Evolutionary conservation across 1,140 invertebrate species (phyloP), one percentile per base, ranked within the genome.

Genomic region (Pseudomyrmex gracilis): DNA sequence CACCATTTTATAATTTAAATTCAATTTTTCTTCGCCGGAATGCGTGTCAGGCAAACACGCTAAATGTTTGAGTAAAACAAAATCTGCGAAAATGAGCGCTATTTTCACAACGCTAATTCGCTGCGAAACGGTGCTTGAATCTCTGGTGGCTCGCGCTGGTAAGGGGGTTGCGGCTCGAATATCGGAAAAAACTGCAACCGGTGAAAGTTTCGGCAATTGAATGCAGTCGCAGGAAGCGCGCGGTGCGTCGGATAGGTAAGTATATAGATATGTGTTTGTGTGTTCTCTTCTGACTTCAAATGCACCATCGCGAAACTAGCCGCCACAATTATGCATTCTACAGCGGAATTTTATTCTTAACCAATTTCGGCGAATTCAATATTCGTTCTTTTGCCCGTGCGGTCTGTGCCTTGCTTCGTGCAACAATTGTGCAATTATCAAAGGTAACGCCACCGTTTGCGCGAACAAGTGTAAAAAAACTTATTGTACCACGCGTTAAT

Each of bases 11-110:
- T 12, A 20, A 77, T 83, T 34, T 34, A 0, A 34, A 7, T 34
- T 34, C 45, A 70, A 55, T 86, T 86, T 77, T 67, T 53, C 70
- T 82, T 10, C 71, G 63, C 86, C 66, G 53, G 57, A 83, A 34
- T 83, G 43, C 45, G 5, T 51, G 47, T 45, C n/a, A 24, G 47
- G 61, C 51, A 43, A 73, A 82, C 74, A 74, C 87, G 61, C 51
- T 60, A 77, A 87, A 82, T 47, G 45, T 47, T 58, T 71, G 66
- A 73, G 24, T 63, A 24, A 88, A 88, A 85, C 47, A 58, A 61
- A 70, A 68, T 71, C 57, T n/a, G 67, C 22, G 67, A 84, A 88
- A 85, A 84, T 70, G 24, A 68, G 22, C n/a, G 34, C 47, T 83
- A 57, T 83, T 77, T 43, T 47, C 57, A 22, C 15, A 12, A 47